These are phyloP conservation scores for Tetragonula carbonaria DNA, from an alignment of 2,888 invertebrate genomes.

Conservation along the genomic window DNA sequence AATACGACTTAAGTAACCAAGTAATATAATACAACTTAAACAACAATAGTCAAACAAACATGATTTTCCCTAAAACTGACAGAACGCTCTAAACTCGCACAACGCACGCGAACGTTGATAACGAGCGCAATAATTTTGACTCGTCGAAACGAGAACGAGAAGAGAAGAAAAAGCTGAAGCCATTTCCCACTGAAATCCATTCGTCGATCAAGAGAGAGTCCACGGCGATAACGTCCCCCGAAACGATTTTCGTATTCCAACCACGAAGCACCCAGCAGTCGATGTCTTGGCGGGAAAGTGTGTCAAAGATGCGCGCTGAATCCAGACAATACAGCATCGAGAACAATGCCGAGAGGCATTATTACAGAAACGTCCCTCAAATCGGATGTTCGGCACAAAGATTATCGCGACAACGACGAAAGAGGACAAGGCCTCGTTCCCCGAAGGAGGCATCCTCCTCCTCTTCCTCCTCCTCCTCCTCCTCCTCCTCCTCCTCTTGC, in stretches of 20 bases:
- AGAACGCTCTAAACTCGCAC: background rate
- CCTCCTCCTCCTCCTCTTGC: conserved; percentile 28
- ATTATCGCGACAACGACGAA: conserved; percentile 38
- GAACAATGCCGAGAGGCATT: conserved; percentile 45
- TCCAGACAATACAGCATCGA: conserved; percentile 44
- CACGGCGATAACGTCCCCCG: background rate
- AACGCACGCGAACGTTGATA: background rate
- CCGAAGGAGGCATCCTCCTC: conserved; percentile 36
- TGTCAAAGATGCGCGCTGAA: conserved; percentile 51
- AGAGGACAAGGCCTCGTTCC: conserved; percentile 46
- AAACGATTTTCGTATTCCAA: background rate
- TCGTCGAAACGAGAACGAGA: too few species aligned
- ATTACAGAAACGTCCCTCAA: conserved; percentile 54
- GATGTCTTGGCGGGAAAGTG: conserved; percentile 21
- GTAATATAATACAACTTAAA: too few species aligned
- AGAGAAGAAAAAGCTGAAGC: background rate
- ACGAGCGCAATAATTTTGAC: background rate
- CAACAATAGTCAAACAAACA: too few species aligned
- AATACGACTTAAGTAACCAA: too few species aligned
- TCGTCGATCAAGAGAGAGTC: conserved; percentile 14
- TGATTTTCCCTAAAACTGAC: too few species aligned
- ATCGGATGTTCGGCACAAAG: conserved; percentile 54
- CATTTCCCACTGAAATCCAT: conserved; percentile 8
- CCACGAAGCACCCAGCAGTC: background rate
- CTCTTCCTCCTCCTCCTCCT: conserved; percentile 33